phyloP scores from a whole-genome alignment of 2,797 vertebrate species.

The Sebastes vulpes region DNA sequence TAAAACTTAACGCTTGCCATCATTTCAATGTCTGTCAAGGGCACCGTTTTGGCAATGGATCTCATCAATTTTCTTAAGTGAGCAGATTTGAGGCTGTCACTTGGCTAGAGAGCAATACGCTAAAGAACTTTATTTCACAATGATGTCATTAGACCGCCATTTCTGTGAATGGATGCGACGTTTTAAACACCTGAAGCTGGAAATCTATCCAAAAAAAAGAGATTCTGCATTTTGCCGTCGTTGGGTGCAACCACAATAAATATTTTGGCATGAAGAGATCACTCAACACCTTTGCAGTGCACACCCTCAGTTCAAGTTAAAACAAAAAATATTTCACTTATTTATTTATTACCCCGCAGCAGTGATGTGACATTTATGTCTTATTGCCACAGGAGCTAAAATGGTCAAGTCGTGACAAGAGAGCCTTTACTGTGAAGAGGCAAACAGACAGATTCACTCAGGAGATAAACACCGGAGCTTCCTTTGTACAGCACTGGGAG shows the following conservation, averaged over 20 bases:
- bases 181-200: constrained; percentile 45
- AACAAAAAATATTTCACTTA: constrained; percentile 9
- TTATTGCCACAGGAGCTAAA: constrained; percentile 25
- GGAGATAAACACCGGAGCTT: constrained; percentile 25
- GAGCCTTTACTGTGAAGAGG: constrained; percentile 16
- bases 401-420: constrained; percentile 43
- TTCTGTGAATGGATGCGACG: constrained; percentile 17
- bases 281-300: neutral
- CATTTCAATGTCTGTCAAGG: constrained; percentile 81
- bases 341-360: constrained; percentile 4
- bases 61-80: constrained; percentile 78
- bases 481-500: constrained; percentile 1
- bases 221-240: constrained; percentile 13
- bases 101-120: constrained; percentile 56
- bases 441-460: constrained; percentile 35
- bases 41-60: constrained; percentile 77
- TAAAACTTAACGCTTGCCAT: constrained; percentile 82
- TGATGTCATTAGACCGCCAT: constrained; percentile 43
- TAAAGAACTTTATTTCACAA: constrained; percentile 51
- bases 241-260: neutral
- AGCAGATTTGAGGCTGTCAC: constrained; percentile 75
- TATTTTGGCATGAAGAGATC: neutral
- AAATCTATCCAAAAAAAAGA: constrained; percentile 17
- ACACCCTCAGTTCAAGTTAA: constrained; percentile 4
- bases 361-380: constrained; percentile 21